These are phyloP conservation scores for Apodemus speciosus DNA, from an alignment of 2,113 vertebrate species.

Conservation along the genomic window DNA sequence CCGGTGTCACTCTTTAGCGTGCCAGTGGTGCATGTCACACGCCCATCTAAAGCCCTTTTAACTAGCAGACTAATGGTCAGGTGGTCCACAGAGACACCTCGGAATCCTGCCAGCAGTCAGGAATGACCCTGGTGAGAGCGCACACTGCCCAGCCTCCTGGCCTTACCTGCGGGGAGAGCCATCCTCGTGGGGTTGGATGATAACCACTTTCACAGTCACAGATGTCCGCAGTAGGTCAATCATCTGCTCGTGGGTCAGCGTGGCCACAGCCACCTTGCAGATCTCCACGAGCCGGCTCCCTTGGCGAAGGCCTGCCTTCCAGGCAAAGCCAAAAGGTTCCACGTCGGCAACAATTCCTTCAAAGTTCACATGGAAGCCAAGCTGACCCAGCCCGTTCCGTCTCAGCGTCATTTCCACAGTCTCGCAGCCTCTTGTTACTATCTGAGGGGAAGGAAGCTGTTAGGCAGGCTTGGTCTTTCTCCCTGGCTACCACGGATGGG, in stretches of 20 bases:
- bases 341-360: slow-evolving; percentile 98
- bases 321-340: slow-evolving; percentile 97
- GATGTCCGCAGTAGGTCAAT: slow-evolving; percentile 96
- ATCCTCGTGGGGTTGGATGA: slow-evolving; percentile 96
- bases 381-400: slow-evolving; percentile 95
- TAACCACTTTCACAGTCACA: slow-evolving; percentile 94
- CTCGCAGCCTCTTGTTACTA: slow-evolving; percentile 95
- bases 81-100: fast-evolving
- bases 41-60: not conserved
- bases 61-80: not conserved
- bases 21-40: not conserved
- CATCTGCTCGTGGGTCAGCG: slow-evolving; percentile 98
- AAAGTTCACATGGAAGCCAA: slow-evolving; percentile 98
- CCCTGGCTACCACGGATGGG: fast-evolving
- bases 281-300: slow-evolving; percentile 98
- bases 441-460: slow-evolving; percentile 83
- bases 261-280: slow-evolving; percentile 97
- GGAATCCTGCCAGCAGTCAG: not conserved
- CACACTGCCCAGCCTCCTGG: fast-evolving
- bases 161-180: slow-evolving; percentile 94
- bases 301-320: slow-evolving; percentile 96
- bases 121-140: fast-evolving
- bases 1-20: not conserved
- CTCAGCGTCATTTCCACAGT: slow-evolving; percentile 95
- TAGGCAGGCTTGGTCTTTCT: not conserved